These are phyloP conservation scores for Artemia franciscana DNA, from an alignment of 1,140 invertebrate species.

Conservation along the genomic window DNA sequence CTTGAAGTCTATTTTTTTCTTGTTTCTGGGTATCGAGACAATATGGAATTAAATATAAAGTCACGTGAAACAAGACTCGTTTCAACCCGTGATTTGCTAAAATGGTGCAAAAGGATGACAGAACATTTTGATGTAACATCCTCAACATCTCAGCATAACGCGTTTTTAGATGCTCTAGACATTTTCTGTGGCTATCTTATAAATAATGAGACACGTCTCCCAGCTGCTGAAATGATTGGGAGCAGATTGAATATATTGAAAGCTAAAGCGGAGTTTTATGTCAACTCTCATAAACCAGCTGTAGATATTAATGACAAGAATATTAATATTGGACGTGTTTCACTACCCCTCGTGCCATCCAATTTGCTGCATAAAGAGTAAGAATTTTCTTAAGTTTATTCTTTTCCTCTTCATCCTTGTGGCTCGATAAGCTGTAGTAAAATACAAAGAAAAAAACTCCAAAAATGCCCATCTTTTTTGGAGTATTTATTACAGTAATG, in stretches of 20 bases:
- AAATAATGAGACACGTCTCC: constrained; percentile 28
- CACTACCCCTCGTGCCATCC: no score
- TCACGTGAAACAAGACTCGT: constrained; percentile 15
- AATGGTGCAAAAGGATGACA: constrained; percentile 60
- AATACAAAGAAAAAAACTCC: neutral
- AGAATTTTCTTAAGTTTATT: no score
- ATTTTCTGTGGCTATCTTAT: constrained; percentile 58
- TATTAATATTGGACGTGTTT: constrained; percentile 17
- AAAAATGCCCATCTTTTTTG: neutral
- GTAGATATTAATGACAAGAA: constrained; percentile 21
- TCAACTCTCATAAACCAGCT: constrained; percentile 47
- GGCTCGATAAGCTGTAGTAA: constrained; percentile 8
- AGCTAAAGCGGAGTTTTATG: constrained; percentile 57
- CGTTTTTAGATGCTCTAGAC: constrained; percentile 73
- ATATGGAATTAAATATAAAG: neutral
- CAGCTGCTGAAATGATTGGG: constrained; percentile 44
- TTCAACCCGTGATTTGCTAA: constrained; percentile 60
- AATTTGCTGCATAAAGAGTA: no score
- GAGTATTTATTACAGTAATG: neutral
- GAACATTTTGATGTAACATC: constrained; percentile 47
- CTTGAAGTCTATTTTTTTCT: constrained; percentile 62
- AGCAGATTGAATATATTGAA: constrained; percentile 57
- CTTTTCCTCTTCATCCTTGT: no score
- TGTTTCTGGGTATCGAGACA: constrained; percentile 37
- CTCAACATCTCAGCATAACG: constrained; percentile 41